Percentiles rank a stretch among this genome's conserved stretches.
These are phyloP conservation scores for Alloplasta piceator DNA, from an alignment of 2,888 invertebrate genomes.

Conservation along the genomic window DNA sequence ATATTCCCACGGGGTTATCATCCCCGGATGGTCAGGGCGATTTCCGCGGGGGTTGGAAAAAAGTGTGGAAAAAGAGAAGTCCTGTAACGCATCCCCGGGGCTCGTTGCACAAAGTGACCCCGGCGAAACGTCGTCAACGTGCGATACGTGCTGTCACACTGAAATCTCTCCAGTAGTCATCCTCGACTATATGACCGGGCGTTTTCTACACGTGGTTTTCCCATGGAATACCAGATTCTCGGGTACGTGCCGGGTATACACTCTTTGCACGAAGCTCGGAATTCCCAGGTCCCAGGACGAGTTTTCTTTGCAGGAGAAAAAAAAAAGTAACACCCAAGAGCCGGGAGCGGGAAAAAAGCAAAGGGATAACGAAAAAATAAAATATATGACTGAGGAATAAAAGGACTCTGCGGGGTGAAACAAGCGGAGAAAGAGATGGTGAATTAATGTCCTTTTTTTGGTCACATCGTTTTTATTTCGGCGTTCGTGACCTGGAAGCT, in stretches of 20 bases:
- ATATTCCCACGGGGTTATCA: slow-evolving; percentile 36
- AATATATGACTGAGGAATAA: background rate
- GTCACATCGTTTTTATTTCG: background rate
- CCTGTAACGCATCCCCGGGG: slow-evolving; percentile 27
- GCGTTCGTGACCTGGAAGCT: background rate
- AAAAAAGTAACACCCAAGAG: slow-evolving; percentile 4
- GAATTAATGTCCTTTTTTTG: slow-evolving; percentile 1
- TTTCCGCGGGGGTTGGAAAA: slow-evolving; percentile 33
- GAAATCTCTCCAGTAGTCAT: slow-evolving; percentile 22
- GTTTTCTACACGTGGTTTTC: slow-evolving; percentile 28
- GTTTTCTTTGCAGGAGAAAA: slow-evolving; percentile 22
- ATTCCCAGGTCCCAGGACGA: slow-evolving; percentile 29
- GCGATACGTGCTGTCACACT: slow-evolving; percentile 30
- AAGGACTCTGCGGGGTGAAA: background rate
- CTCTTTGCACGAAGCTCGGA: background rate
- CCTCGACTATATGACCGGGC: slow-evolving; percentile 27
- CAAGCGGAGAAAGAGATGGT: background rate
- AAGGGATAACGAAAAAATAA: slow-evolving; percentile 14
- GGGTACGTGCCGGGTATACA: slow-evolving; percentile 54
- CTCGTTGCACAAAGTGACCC: slow-evolving; percentile 44
- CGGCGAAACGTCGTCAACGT: slow-evolving; percentile 27
- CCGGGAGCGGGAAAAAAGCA: background rate
- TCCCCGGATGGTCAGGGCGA: slow-evolving; percentile 31
- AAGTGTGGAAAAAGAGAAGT: slow-evolving; percentile 33
- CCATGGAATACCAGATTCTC: slow-evolving; percentile 52